Base-by-base conservation (phyloP, 2,888 invertebrate genomes). In the Cosmorhoe ocellata region DNA sequence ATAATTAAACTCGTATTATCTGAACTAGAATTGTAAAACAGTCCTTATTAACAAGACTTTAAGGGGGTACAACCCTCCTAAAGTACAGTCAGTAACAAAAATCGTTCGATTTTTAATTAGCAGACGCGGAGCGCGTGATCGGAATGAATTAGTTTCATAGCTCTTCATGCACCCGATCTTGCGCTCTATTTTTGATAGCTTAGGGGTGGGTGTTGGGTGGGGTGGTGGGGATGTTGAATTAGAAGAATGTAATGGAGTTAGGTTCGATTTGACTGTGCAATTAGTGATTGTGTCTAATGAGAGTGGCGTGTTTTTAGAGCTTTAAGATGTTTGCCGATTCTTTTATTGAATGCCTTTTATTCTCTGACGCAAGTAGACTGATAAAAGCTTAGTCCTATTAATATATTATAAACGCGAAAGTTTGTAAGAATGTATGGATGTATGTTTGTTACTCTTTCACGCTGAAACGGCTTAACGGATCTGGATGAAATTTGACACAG, bases 81-180 rank as follows among this genome's bases (percentile, higher is more conserved):
- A 73, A 72, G 82, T 85, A 83, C 80, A 81, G 69, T 76, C 69
- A 73, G 76, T 74, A 76, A 81, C 83, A 84, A 84, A 87, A 88
- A 84, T 86, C 79, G 76, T 81, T 86, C 86, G 88, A 88, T 88
- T 88, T 89, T 88, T 87, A 89, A 89, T 89, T 88, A 88, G 85
- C 77, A 66, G 71, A 64, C 63, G 63, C 69, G 63, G 3, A 58
- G 80, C 76, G 76, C 86, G 86, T 87, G 88, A 86, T 76, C 74
- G 63, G 87, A 83, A 81, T 86, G 68, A 66, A 69, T 65, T 67
- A 70, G 73, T 81, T 76, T 74, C 78, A 81, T 81, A 79, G 80
- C 78, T 79, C 76, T 63, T 64, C 52, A 63, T 63, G 59, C 64
- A 58, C 34, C 38, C 45, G 30, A 49, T 31, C 26, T 31, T 30